phyloP scores from a whole-genome alignment of 2,888 invertebrate genomes.

The Pogonocherus hispidulus region DNA sequence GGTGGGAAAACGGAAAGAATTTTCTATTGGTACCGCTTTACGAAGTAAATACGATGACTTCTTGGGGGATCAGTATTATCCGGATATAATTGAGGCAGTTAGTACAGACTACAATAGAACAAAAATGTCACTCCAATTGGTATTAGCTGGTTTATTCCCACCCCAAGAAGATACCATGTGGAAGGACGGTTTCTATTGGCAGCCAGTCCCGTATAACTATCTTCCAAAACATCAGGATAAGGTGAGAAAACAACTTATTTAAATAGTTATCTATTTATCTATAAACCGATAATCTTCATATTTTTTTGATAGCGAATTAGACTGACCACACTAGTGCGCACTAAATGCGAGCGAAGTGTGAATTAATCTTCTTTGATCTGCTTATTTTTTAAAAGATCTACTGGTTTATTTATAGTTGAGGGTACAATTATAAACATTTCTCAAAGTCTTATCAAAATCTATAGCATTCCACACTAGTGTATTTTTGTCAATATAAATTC shows the following conservation, averaged over 20 bases:
- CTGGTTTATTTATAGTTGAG: too few species aligned
- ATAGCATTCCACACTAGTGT: too few species aligned
- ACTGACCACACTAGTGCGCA: too few species aligned
- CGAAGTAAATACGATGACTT: slow-evolving; percentile 74
- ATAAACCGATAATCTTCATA: too few species aligned
- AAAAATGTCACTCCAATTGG: slow-evolving; percentile 78
- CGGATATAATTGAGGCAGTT: slow-evolving; percentile 73
- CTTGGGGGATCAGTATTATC: slow-evolving; percentile 73
- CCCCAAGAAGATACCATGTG: slow-evolving; percentile 72
- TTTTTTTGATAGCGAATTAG: neutral
- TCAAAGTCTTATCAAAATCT: too few species aligned
- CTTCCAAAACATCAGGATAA: slow-evolving; percentile 65
- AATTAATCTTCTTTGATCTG: too few species aligned
- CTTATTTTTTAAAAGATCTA: too few species aligned
- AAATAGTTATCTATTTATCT: too few species aligned
- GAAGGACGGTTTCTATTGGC: slow-evolving; percentile 76
- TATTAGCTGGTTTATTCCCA: slow-evolving; percentile 79
- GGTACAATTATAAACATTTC: too few species aligned
- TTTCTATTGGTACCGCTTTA: slow-evolving; percentile 74
- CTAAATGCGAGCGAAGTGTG: too few species aligned
- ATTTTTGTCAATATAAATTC: too few species aligned
- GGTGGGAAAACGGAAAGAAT: slow-evolving; percentile 63
- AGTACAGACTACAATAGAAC: slow-evolving; percentile 81
- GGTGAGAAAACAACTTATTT: slow-evolving; percentile 39
- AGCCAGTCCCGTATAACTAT: slow-evolving; percentile 81